phyloP scores from a whole-genome alignment of 30 jellyfish, hydroid and myxozoan genomes.

The Nemopilema nomurai region DNA sequence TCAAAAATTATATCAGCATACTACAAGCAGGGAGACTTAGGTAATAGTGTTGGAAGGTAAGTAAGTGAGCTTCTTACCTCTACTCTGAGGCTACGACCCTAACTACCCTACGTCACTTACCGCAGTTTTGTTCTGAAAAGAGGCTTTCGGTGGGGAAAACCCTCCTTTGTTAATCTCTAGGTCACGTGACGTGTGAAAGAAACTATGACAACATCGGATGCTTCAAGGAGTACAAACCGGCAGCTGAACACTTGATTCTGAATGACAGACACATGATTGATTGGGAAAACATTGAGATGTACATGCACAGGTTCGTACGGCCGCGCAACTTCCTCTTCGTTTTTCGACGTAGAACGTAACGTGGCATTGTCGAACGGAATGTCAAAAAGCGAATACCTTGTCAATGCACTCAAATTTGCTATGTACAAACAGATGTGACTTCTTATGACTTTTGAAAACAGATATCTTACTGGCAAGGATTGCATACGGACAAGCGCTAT shows the following conservation, averaged over 20 bases:
- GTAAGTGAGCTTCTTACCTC: no score
- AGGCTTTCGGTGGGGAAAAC: no score
- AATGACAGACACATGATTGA: constrained; percentile 15
- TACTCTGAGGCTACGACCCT: no score
- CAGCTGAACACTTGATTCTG: neutral
- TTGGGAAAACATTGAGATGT: constrained; percentile 24
- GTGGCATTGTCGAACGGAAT: neutral
- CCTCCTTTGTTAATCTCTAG: neutral
- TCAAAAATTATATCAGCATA: no score
- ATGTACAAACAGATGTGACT: neutral
- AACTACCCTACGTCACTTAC: neutral
- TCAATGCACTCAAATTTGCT: no score
- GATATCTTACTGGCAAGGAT: no score
- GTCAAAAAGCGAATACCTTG: neutral
- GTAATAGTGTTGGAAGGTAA: no score
- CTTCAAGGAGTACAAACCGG: constrained; percentile 1
- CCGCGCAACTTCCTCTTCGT: neutral
- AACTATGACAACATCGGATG: constrained; percentile 38
- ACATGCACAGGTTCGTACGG: constrained; percentile 29
- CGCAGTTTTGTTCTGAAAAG: neutral
- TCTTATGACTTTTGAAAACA: neutral
- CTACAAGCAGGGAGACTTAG: no score
- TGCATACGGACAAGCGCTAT: neutral
- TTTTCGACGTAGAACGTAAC: neutral
- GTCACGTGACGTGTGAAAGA: constrained; percentile 15